Conservation (phyloP, 2,888 invertebrate genomes). For the Penaeus monodon region DNA sequence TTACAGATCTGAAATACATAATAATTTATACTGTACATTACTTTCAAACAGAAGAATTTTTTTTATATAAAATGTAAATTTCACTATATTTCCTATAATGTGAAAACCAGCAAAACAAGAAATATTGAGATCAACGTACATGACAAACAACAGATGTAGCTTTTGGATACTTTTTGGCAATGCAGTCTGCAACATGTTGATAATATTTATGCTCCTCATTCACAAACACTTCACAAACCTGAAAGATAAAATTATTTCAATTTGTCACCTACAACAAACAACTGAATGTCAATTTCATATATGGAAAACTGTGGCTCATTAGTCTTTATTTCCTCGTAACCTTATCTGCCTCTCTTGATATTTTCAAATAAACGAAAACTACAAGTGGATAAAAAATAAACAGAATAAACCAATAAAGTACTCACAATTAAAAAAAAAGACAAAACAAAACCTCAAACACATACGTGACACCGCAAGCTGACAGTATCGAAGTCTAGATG, state of each 20-base stretch:
- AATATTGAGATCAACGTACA: slow-evolving; percentile 20
- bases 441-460: not conserved
- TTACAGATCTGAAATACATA: slow-evolving; percentile 24
- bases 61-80: too few species aligned
- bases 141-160: slow-evolving; percentile 13
- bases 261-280: not conserved
- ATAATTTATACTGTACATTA: not conserved
- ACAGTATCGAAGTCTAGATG: slow-evolving; percentile 34
- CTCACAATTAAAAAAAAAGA: too few species aligned
- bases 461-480: slow-evolving; percentile 34
- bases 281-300: too few species aligned
- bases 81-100: too few species aligned
- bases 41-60: too few species aligned
- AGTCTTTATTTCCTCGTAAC: too few species aligned
- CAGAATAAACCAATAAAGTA: not conserved
- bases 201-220: slow-evolving; percentile 35
- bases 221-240: slow-evolving; percentile 31
- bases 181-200: slow-evolving; percentile 30
- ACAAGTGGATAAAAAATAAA: too few species aligned
- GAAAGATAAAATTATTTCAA: slow-evolving; percentile 11
- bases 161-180: not conserved
- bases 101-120: too few species aligned
- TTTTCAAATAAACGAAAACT: too few species aligned
- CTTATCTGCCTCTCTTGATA: too few species aligned
- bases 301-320: too few species aligned